phyloP scores from a whole-genome alignment of 2,797 vertebrate genomes.

The Zenarchopterus dispar region DNA sequence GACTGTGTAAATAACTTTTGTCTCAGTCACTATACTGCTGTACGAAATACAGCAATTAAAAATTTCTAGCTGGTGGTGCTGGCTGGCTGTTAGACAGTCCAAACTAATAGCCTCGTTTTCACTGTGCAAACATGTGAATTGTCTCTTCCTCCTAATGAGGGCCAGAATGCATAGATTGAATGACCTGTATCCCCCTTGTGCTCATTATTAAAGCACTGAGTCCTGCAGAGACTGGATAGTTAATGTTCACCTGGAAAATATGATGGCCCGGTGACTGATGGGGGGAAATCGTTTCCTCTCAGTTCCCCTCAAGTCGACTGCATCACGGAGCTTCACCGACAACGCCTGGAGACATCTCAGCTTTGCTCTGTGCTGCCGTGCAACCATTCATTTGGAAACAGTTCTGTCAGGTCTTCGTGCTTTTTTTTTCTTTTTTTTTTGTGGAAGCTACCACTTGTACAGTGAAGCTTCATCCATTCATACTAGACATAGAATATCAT shows the following conservation, averaged over 20 bases:
- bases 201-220: slow-evolving; percentile 79
- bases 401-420: slow-evolving; percentile 61
- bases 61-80: slow-evolving; percentile 35
- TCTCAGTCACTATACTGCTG: slow-evolving; percentile 44
- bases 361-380: slow-evolving; percentile 55
- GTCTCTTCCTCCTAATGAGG: slow-evolving; percentile 75
- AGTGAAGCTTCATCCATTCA: slow-evolving; percentile 28
- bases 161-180: slow-evolving; percentile 61
- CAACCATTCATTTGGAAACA: slow-evolving; percentile 63
- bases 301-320: slow-evolving; percentile 44
- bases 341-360: slow-evolving; percentile 62
- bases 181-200: slow-evolving; percentile 70
- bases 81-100: slow-evolving; percentile 56
- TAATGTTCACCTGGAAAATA: slow-evolving; percentile 71
- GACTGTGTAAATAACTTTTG: slow-evolving; percentile 30
- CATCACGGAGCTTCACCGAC: slow-evolving; percentile 52
- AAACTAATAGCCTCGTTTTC: slow-evolving; percentile 74
- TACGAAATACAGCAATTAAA: slow-evolving; percentile 70
- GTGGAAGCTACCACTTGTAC: slow-evolving; percentile 60
- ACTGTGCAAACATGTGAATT: slow-evolving; percentile 76
- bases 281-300: slow-evolving; percentile 51
- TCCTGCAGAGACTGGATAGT: slow-evolving; percentile 48
- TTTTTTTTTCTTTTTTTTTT: slow-evolving; percentile 62
- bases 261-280: slow-evolving; percentile 61
- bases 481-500: slow-evolving; percentile 44